These are phyloP conservation scores for Morone chrysops DNA, from an alignment of 2,113 vertebrate genomes.

Conservation along the genomic window DNA sequence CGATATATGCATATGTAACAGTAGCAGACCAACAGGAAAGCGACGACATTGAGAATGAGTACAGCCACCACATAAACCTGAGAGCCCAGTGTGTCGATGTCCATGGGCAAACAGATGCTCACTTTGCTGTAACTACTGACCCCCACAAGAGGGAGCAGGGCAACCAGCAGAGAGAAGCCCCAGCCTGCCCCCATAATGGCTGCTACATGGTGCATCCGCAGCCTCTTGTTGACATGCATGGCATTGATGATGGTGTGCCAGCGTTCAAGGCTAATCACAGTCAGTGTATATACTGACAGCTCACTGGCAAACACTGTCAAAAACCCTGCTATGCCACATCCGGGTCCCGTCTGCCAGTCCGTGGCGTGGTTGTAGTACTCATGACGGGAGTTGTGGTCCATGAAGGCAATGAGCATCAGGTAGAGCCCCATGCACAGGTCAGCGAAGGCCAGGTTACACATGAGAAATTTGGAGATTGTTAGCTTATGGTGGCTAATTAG, in stretches of 20 bases:
- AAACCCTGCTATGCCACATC: conserved; percentile 90
- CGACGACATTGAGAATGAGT: conserved; percentile 87
- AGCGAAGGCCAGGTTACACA: conserved; percentile 94
- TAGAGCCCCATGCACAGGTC: conserved; percentile 96
- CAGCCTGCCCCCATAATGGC: conserved; percentile 90
- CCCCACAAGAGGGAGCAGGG: conserved; percentile 89
- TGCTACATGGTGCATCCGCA: conserved; percentile 86
- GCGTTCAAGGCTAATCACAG: conserved; percentile 90
- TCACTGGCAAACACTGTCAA: conserved; percentile 94
- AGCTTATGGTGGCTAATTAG: conserved; percentile 89
- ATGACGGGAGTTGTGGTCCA: conserved; percentile 87
- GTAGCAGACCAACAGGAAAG: conserved; percentile 90
- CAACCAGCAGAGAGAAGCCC: conserved; percentile 88
- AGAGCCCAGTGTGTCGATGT: conserved; percentile 87
- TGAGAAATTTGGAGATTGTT: conserved; percentile 91
- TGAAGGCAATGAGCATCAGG: conserved; percentile 90
- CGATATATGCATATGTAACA: conserved; percentile 93
- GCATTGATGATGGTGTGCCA: conserved; percentile 95
- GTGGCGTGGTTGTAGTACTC: conserved; percentile 95
- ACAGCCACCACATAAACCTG: conserved; percentile 90
- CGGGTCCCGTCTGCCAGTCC: conserved; percentile 91
- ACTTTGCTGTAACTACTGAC: conserved; percentile 95
- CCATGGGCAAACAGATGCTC: conserved; percentile 97
- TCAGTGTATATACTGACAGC: conserved; percentile 93
- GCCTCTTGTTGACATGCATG: conserved; percentile 89